Conservation (phyloP, 2,797 vertebrate species). For the Gallinago stenura region DNA sequence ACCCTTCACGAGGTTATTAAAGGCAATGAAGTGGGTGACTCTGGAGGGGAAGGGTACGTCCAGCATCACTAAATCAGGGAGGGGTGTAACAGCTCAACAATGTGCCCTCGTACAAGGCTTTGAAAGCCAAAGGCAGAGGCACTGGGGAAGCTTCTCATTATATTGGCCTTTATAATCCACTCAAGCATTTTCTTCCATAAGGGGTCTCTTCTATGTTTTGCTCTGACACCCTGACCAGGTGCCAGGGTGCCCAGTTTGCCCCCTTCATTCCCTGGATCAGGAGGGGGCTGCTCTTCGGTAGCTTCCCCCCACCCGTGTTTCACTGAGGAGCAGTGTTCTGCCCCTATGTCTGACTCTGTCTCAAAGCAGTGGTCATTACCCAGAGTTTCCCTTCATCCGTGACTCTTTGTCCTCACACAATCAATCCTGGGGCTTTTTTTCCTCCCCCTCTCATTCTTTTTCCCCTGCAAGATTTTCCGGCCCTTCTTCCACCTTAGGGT, state of each 20-base stretch:
- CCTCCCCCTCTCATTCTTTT: background rate
- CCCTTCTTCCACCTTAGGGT: background rate
- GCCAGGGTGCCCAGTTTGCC: background rate
- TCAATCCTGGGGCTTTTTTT: rapidly evolving
- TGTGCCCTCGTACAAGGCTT: background rate
- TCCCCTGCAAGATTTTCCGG: background rate
- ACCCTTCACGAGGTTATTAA: background rate
- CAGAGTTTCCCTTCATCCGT: background rate
- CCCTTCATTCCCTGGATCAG: background rate
- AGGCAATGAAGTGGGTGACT: background rate
- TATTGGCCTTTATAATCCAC: background rate
- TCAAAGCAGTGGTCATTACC: background rate
- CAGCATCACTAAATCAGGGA: background rate
- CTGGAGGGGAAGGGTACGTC: background rate
- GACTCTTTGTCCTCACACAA: background rate
- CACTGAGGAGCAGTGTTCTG: background rate
- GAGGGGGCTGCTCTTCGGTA: background rate
- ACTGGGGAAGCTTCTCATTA: background rate
- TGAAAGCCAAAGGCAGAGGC: background rate
- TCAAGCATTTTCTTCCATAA: background rate
- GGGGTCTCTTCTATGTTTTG: rapidly evolving
- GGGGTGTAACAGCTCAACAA: background rate
- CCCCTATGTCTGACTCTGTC: rapidly evolving
- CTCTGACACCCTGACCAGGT: background rate
- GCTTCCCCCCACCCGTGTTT: background rate